Percentiles rank a stretch among this genome's conserved stretches.
phyloP scores from a whole-genome alignment of 2,797 vertebrate genomes.

The Alca torda region DNA sequence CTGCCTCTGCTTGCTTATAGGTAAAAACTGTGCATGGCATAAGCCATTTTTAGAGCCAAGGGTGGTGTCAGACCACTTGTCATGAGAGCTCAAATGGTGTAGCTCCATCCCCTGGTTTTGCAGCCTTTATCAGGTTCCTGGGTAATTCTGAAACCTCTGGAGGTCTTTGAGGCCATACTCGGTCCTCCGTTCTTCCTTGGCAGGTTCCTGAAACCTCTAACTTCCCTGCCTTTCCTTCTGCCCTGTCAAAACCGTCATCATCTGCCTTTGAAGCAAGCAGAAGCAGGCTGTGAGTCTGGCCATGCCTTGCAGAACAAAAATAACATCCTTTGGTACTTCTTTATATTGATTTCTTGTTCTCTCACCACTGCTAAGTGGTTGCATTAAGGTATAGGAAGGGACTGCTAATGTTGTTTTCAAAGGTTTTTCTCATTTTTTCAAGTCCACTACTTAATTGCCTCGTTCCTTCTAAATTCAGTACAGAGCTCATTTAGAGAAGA shows the following conservation, averaged over 20 bases:
- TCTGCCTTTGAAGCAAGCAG: not conserved
- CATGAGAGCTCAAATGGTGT: not conserved
- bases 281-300: not conserved
- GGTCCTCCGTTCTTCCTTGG: not conserved
- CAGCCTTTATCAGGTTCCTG: not conserved
- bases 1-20: not conserved
- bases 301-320: slow-evolving; percentile 9
- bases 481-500: not conserved
- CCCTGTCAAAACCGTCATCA: not conserved
- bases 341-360: slow-evolving; percentile 48
- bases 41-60: not conserved
- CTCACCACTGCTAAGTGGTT: slow-evolving; percentile 7
- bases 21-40: not conserved
- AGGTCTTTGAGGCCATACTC: not conserved
- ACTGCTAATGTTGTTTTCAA: not conserved
- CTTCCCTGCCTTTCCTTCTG: not conserved
- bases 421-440: not conserved
- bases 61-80: not conserved
- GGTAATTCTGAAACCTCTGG: not conserved
- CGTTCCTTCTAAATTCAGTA: not conserved
- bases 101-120: not conserved
- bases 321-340: slow-evolving; percentile 5
- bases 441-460: not conserved
- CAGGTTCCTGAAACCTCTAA: not conserved
- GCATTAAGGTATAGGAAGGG: not conserved